Evolutionary conservation across 1,140 invertebrate genomes (phyloP).

Genomic region (Holcopasites calliopsidis): DNA sequence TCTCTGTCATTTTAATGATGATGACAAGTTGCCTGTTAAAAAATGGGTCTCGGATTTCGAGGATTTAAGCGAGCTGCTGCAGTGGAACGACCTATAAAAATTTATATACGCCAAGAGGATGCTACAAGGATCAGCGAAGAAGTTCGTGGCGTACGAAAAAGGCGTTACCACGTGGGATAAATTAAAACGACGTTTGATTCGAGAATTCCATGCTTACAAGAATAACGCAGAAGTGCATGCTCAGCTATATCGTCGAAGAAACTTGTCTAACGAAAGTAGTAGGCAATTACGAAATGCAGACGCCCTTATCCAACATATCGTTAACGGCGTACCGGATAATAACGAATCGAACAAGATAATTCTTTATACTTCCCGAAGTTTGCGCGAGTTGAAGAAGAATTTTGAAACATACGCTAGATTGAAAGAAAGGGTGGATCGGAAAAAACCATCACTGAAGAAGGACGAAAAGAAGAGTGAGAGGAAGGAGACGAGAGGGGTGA

Average conservation of each 20-base stretch:
- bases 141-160: background rate
- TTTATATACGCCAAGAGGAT: background rate
- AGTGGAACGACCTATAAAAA: background rate
- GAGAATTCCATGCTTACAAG: background rate
- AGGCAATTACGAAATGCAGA: background rate
- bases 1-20: background rate
- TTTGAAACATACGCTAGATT: conserved; percentile 33
- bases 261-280: background rate
- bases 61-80: background rate
- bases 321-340: conserved; percentile 37
- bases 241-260: background rate
- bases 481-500: background rate
- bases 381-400: conserved; percentile 28
- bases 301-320: no score
- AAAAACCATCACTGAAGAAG: background rate
- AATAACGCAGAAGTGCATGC: background rate
- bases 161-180: background rate
- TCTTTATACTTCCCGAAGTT: conserved; percentile 31
- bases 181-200: background rate
- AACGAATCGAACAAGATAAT: conserved; percentile 40
- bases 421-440: background rate
- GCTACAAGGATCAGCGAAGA: background rate
- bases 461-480: background rate
- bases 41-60: background rate
- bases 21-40: background rate